Evolutionary conservation across 2,797 vertebrate species (phyloP), one percentile per base, ranked within the genome.

Genomic region (Buphagus erythrorhynchus): DNA sequence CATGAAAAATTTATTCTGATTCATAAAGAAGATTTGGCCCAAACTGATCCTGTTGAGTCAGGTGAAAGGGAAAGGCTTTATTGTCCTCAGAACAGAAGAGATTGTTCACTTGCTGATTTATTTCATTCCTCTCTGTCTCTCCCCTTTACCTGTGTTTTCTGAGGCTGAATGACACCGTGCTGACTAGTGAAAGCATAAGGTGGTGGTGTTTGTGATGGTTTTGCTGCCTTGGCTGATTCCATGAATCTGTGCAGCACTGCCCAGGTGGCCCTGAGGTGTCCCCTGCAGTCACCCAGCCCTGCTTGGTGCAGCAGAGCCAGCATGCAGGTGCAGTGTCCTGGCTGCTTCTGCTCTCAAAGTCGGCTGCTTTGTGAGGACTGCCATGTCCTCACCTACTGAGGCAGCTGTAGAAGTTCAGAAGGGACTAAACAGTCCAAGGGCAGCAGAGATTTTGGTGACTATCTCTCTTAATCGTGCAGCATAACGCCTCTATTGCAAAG

Each of bases 211-310:
- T 16, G 1, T 51, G 85, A 45, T 28, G 59, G 93, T 97, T 97
- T 94, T 96, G 82, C 84, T 95, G 91, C 75, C 71, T 94, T 51
- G 18, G 80, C 83, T 95, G 80, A 69, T 86, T 92, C 65, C 66
- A 76, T 78, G 90, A 48, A 87, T 94, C 94, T 86, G 84, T 83
- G 83, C 25, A 9, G 35, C 76, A 42, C 15, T 13, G 31, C 48
- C 49, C 89, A 94, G 92, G 95, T 93, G 94, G 45, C 61, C 10
- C 1, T 67, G 33, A 89, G 51, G n/a, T 77, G 69, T 74, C 58
- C 66, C 45, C 74, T 76, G 52, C 40, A 96, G 84, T 45, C 86
- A 63, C 81, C 22, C 71, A 77, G 76, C 38, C 94, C 78, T 31
- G 63, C 86, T 55, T 42, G 49, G 40, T 82, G 10, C 68, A 69